Conservation (phyloP, 2,113 vertebrate genomes). For the Laticauda colubrina region DNA sequence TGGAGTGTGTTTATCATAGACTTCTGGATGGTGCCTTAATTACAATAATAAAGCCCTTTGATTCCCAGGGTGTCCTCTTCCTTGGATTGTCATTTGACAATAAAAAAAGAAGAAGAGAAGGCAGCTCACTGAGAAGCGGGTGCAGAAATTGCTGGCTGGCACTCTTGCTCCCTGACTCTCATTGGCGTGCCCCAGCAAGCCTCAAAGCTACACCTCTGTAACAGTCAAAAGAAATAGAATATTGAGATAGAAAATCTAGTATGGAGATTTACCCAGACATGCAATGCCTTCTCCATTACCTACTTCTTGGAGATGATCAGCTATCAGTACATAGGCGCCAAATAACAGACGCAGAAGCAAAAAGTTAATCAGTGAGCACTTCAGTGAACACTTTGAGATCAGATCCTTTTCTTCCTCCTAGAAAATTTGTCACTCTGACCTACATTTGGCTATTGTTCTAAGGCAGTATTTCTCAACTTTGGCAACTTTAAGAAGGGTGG, state of each 20-base stretch:
- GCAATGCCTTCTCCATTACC: slow-evolving; percentile 64
- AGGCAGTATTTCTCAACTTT: neutral
- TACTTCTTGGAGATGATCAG: slow-evolving; percentile 50
- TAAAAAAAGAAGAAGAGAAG: slow-evolving; percentile 34
- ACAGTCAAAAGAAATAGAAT: slow-evolving; percentile 71
- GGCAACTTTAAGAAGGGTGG: neutral
- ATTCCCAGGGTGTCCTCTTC: slow-evolving; percentile 58
- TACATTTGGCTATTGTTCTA: neutral
- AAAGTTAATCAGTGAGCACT: slow-evolving; percentile 2
- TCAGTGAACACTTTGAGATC: neutral
- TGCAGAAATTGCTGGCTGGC: slow-evolving; percentile 54
- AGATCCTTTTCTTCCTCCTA: neutral
- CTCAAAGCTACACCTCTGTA: slow-evolving; percentile 57
- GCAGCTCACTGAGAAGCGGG: slow-evolving; percentile 39
- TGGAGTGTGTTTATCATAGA: slow-evolving; percentile 55
- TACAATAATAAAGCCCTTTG: slow-evolving; percentile 60
- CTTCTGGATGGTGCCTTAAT: slow-evolving; percentile 56
- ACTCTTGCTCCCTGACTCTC: slow-evolving; percentile 49
- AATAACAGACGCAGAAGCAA: slow-evolving; percentile 20
- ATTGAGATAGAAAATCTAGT: slow-evolving; percentile 65
- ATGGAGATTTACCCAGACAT: slow-evolving; percentile 71
- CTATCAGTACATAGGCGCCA: slow-evolving; percentile 24
- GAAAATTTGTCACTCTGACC: neutral
- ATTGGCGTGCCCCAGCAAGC: slow-evolving; percentile 64
- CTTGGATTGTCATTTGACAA: slow-evolving; percentile 55